Conservation (phyloP, 2,888 invertebrate genomes). For the Encarsia formosa region DNA sequence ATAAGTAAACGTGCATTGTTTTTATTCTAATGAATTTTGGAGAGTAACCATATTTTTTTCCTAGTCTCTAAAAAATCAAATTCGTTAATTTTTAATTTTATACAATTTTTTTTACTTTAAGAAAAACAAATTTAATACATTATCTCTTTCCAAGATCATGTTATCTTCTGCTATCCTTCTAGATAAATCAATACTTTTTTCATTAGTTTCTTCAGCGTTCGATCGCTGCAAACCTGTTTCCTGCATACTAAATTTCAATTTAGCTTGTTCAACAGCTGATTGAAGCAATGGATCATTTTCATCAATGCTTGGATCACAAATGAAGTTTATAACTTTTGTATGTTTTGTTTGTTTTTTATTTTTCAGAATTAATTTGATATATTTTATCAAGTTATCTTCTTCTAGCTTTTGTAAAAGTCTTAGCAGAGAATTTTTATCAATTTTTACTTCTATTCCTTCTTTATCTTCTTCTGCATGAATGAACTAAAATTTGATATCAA, state of each 20-base stretch:
- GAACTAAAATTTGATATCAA: slow-evolving; percentile 33
- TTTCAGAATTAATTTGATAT: slow-evolving; percentile 54
- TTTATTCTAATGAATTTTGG: slow-evolving; percentile 68
- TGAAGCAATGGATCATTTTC: slow-evolving; percentile 54
- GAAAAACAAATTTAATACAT: slow-evolving; percentile 1
- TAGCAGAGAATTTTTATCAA: slow-evolving; percentile 64
- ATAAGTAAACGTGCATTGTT: slow-evolving; percentile 65
- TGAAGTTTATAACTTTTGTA: slow-evolving; percentile 53
- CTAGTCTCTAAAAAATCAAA: slow-evolving; percentile 40
- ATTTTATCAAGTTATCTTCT: slow-evolving; percentile 57
- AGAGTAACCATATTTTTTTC: slow-evolving; percentile 54
- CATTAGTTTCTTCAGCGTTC: neutral
- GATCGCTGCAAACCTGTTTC: too few relatives aligned
- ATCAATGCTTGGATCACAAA: slow-evolving; percentile 55
- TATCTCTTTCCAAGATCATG: slow-evolving; percentile 1
- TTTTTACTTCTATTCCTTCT: slow-evolving; percentile 56
- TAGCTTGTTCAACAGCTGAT: slow-evolving; percentile 61
- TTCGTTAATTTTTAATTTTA: too few relatives aligned
- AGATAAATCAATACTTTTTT: neutral
- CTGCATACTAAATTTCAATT: slow-evolving; percentile 54
- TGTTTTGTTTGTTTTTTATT: slow-evolving; percentile 43
- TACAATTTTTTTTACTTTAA: too few relatives aligned
- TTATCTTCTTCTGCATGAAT: slow-evolving; percentile 57
- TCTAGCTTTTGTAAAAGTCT: slow-evolving; percentile 60
- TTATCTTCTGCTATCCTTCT: slow-evolving; percentile 1